These are phyloP conservation scores for Adrianichthys oophorus DNA, from an alignment of 2,797 vertebrate species.

Conservation along the genomic window DNA sequence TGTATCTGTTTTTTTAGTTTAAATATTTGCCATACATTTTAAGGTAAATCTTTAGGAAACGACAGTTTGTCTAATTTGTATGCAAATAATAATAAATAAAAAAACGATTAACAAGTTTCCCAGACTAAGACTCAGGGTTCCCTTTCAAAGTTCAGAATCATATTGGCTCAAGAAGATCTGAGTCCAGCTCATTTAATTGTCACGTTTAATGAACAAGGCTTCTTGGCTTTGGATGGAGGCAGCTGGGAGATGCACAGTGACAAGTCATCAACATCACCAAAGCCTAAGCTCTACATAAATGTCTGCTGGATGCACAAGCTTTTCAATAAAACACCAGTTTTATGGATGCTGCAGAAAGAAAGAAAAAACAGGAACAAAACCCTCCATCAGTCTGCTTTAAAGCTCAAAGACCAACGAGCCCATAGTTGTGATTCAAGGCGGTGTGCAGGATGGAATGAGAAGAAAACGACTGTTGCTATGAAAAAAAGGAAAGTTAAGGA, in stretches of 20 bases:
- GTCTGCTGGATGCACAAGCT: too few relatives aligned
- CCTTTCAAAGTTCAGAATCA: slow-evolving; percentile 57
- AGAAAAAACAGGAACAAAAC: too few relatives aligned
- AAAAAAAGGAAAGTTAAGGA: slow-evolving; percentile 69
- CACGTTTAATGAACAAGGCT: slow-evolving; percentile 67
- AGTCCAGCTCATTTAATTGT: slow-evolving; percentile 67
- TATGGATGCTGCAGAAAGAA: too few relatives aligned
- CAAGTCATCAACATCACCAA: slow-evolving; percentile 63
- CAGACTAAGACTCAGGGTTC: slow-evolving; percentile 36
- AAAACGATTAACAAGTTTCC: background rate
- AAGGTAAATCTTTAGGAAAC: too few relatives aligned
- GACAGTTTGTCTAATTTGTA: too few relatives aligned
- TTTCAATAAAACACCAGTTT: too few relatives aligned
- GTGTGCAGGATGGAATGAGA: slow-evolving; percentile 13
- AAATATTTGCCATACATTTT: too few relatives aligned
- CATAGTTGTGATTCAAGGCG: slow-evolving; percentile 44
- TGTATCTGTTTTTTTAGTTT: too few relatives aligned
- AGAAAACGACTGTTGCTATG: slow-evolving; percentile 61
- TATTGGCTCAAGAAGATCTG: slow-evolving; percentile 61
- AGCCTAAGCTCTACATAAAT: background rate
- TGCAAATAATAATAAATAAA: too few relatives aligned
- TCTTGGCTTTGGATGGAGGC: slow-evolving; percentile 62
- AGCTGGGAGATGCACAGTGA: slow-evolving; percentile 54
- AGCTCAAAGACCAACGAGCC: slow-evolving; percentile 14
- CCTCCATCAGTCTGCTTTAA: background rate